Evolutionary conservation across 1,140 invertebrate genomes (phyloP).

Genomic region (Venturia canescens): DNA sequence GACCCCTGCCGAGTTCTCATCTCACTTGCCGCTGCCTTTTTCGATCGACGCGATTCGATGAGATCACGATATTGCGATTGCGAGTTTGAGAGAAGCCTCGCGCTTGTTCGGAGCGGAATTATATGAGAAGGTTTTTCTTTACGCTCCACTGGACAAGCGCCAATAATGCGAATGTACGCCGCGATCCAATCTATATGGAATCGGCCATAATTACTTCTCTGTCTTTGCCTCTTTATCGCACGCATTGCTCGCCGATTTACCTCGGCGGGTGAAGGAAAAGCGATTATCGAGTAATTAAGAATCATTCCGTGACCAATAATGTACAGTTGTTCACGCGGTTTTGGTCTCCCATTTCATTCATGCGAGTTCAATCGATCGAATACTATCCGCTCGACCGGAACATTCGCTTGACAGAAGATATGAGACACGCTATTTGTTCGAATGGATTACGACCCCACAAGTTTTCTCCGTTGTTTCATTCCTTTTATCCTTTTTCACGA

Average conservation of each 20-base stretch:
- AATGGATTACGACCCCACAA: neutral
- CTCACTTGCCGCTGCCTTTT: neutral
- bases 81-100: conserved; percentile 1
- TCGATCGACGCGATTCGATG: conserved; percentile 1
- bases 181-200: neutral
- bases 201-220: conserved; percentile 2
- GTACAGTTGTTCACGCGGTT: neutral
- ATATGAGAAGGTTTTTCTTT: conserved; percentile 13
- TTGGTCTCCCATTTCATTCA: neutral
- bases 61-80: conserved; percentile 27
- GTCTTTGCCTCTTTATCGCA: neutral
- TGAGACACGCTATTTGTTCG: neutral
- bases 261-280: neutral
- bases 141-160: neutral
- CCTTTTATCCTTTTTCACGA: neutral
- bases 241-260: neutral
- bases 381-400: neutral
- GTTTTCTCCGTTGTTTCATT: conserved; percentile 1
- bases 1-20: neutral
- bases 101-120: conserved; percentile 7
- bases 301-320: neutral
- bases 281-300: neutral
- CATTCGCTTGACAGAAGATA: too few relatives aligned
- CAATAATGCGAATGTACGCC: neutral
- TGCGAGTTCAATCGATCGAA: neutral